These are phyloP conservation scores for Climacteris rufus DNA, from an alignment of 2,113 vertebrate species.

Conservation along the genomic window DNA sequence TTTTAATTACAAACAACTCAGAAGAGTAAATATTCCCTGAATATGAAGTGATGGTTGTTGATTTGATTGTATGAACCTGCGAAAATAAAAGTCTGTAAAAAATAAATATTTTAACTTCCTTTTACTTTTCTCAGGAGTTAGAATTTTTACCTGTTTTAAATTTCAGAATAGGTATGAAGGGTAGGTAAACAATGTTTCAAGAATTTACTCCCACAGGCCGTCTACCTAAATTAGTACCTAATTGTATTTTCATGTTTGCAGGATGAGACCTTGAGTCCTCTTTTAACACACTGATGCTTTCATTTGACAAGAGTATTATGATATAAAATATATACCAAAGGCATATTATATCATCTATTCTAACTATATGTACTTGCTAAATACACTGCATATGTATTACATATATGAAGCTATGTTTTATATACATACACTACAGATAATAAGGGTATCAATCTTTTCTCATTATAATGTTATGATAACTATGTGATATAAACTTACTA, in stretches of 20 bases:
- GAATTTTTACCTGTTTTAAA: not conserved
- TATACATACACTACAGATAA: not conserved
- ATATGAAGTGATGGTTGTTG: not conserved
- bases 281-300: not conserved
- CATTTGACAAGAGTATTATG: not conserved
- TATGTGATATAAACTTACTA: not conserved
- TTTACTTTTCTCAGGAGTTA: not conserved
- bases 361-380: not conserved
- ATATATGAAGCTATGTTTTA: not conserved
- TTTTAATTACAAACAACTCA: not conserved
- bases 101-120: not conserved
- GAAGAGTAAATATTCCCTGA: not conserved
- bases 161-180: not conserved
- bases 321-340: not conserved
- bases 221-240: not conserved
- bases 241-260: not conserved
- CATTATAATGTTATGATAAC: not conserved
- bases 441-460: not conserved
- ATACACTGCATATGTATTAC: not conserved
- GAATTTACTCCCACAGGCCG: not conserved
- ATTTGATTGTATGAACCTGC: not conserved
- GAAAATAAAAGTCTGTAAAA: not conserved
- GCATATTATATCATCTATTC: not conserved
- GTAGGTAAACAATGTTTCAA: not conserved
- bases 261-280: not conserved